Base-by-base conservation (phyloP, 2,113 vertebrate species). In the Artemisiospiza belli region DNA sequence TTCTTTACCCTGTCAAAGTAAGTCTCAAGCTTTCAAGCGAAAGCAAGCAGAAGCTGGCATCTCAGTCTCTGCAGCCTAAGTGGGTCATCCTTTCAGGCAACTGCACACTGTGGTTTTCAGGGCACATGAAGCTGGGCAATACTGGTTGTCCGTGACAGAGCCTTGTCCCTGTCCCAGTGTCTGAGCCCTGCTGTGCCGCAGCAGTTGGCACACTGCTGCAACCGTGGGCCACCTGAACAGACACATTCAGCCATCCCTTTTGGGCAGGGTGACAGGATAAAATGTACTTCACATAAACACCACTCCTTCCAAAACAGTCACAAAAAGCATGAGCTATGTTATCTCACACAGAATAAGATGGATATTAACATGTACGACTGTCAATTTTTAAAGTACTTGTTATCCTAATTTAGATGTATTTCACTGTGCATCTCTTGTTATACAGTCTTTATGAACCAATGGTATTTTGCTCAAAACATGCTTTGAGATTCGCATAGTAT, bases 11-110 rank as follows among this genome's bases (percentile, higher is more conserved):
- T 79, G 52, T 73, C 39, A 94, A 87, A 96, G 52, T 5, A 13
- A 94, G 66, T 39, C 24, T 87, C 43, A 59, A 78, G 31, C 43
- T 83, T 81, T 63, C 54, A 90, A 67, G 27, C 33, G 87, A 94
- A 94, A 59, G 37, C 35, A 69, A 54, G 59, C 31, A 88, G 49
- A 89, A 76, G 74, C 58, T 63, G 31, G 19, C 58, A 57, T 76
- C 30, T 81, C n/a, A 51, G 47, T 23, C 52, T 83, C 63, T 68
- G 52, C 52, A 87, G 55, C 37, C 67, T 95, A 96, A 77, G 47
- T 90, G 51, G 84, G 78, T 95, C 92, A 95, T 19, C 64, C 43
- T 86, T 64, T 54, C 64, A 73, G 57, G 59, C 61, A 91, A 25
- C 62, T 39, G 27, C n/a, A 82, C 43, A 15, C 27, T 68, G 46